phyloP scores from a whole-genome alignment of 2,888 invertebrate genomes.

The Drosophila subquinaria region DNA sequence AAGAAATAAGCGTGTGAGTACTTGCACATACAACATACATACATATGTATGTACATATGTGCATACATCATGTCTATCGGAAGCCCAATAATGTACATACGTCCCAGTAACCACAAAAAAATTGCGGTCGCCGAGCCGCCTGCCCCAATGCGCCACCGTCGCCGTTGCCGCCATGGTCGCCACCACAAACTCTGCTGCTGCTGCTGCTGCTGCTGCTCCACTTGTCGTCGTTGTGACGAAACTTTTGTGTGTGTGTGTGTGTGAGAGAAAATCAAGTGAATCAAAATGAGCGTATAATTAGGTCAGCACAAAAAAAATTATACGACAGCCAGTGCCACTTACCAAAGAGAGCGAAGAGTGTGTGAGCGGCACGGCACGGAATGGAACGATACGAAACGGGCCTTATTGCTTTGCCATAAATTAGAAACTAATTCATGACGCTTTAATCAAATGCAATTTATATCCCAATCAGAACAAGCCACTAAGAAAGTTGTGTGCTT shows the following conservation, averaged over 20 bases:
- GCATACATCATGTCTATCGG: constrained; percentile 38
- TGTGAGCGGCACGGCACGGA: constrained; percentile 27
- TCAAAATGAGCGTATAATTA: constrained; percentile 84
- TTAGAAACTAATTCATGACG: constrained; percentile 74
- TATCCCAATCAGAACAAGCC: constrained; percentile 40
- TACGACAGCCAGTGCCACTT: constrained; percentile 74
- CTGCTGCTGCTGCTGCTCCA: constrained; percentile 70
- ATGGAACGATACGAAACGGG: constrained; percentile 47
- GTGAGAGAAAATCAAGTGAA: constrained; percentile 81
- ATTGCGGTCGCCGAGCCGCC: constrained; percentile 72
- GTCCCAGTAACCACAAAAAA: constrained; percentile 78
- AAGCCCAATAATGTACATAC: constrained; percentile 62
- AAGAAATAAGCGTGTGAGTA: constrained; percentile 56
- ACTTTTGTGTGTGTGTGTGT: constrained; percentile 51
- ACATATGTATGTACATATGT: constrained; percentile 1
- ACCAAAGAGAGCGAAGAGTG: constrained; percentile 74
- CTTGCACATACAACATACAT: constrained; percentile 9
- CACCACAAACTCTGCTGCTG: constrained; percentile 55
- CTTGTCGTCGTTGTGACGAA: constrained; percentile 81
- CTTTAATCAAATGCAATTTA: constrained; percentile 63
- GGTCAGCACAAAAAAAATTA: constrained; percentile 81
- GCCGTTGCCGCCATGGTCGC: constrained; percentile 40
- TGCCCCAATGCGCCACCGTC: constrained; percentile 62
- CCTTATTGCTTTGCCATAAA: constrained; percentile 42
- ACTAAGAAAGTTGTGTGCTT: constrained; percentile 38